A percentile compares a stretch with the other conserved stretches of the same genome.
These are phyloP conservation scores for Hippolais icterina DNA, from an alignment of 2,113 vertebrate genomes.

Conservation along the genomic window DNA sequence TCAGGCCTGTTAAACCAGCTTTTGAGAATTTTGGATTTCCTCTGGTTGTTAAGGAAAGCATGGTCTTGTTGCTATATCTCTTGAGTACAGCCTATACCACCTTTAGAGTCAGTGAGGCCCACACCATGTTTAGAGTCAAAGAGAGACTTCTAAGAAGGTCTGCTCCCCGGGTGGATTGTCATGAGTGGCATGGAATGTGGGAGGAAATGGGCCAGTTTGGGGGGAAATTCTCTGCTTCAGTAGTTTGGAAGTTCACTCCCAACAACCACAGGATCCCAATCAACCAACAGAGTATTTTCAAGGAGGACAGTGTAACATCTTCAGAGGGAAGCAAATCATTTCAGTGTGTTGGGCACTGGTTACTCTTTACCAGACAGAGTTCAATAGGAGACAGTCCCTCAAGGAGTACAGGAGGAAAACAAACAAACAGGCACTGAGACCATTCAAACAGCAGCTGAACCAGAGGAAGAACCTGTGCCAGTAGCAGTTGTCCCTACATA, in stretches of 20 bases:
- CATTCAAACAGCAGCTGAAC: neutral
- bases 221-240: neutral
- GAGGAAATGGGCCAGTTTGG: neutral
- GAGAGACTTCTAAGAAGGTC: neutral
- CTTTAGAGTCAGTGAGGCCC: neutral
- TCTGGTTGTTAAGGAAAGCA: neutral
- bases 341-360: too few relatives aligned
- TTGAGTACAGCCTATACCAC: neutral
- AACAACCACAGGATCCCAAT: neutral
- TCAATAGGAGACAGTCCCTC: neutral
- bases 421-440: neutral
- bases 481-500: fast-evolving
- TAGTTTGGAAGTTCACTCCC: neutral
- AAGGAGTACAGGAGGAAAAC: neutral
- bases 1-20: neutral
- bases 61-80: neutral
- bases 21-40: neutral
- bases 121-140: neutral
- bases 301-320: neutral
- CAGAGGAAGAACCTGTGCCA: neutral
- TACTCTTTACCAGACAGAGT: neutral
- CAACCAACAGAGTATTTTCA: neutral
- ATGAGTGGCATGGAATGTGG: fast-evolving
- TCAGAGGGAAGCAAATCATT: neutral
- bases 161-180: fast-evolving